A percentile compares a stretch with the other conserved stretches of the same genome.
Conservation (phyloP, 2,888 invertebrate species). For the Onthophagus sagittarius region DNA sequence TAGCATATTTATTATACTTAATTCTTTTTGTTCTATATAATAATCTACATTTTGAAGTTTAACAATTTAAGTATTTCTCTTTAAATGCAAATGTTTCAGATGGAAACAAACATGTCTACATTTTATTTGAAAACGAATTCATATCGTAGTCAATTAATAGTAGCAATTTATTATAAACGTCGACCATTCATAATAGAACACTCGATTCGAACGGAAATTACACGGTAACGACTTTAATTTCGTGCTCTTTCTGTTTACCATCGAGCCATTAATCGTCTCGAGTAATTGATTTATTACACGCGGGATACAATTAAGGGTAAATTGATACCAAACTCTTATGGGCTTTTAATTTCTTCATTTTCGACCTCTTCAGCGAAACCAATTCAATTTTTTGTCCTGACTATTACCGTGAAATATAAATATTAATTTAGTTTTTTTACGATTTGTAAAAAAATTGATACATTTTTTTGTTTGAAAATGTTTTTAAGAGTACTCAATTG, state of each 20-base stretch:
- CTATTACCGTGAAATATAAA: too few species aligned
- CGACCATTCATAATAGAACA: constrained; percentile 26
- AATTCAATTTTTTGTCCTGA: too few species aligned
- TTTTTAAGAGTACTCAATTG: neutral
- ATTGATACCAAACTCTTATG: neutral
- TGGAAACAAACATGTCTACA: constrained; percentile 4
- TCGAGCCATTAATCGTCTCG: constrained; percentile 43
- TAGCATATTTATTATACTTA: too few species aligned
- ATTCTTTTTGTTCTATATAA: too few species aligned
- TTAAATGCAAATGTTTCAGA: too few species aligned
- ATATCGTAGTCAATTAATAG: constrained; percentile 7
- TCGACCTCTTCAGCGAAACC: too few species aligned
- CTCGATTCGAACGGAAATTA: constrained; percentile 28
- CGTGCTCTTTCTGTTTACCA: constrained; percentile 37
- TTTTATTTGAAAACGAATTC: too few species aligned
- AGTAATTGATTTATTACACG: constrained; percentile 45
- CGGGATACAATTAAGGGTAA: constrained; percentile 20
- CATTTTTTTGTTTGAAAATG: too few species aligned
- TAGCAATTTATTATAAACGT: constrained; percentile 6
- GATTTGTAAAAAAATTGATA: too few species aligned
- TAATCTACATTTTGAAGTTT: too few species aligned
- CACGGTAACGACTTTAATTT: constrained; percentile 28
- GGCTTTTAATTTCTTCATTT: neutral
- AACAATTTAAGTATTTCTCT: too few species aligned
- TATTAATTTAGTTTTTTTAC: too few species aligned